Evolutionary conservation across 2,888 invertebrate genomes (phyloP).

Genomic region (Limenitis camilla): DNA sequence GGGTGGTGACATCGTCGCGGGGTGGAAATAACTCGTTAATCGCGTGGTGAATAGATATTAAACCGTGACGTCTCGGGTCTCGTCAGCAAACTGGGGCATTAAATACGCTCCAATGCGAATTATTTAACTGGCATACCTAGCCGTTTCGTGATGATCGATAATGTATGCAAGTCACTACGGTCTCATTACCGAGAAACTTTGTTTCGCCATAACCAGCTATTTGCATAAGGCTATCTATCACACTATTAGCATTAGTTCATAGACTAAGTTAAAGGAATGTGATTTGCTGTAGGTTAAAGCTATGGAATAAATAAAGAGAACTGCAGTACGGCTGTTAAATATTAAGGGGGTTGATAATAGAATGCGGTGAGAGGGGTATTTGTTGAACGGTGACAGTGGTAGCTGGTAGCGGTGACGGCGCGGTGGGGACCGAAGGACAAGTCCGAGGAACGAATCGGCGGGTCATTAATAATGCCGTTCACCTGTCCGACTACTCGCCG

Average conservation of each 20-base stretch:
- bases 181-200: conserved; percentile 45
- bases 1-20: conserved; percentile 45
- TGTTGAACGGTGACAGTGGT: conserved; percentile 7
- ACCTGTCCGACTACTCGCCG: conserved; percentile 45
- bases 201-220: conserved; percentile 35
- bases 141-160: conserved; percentile 48
- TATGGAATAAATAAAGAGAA: conserved; percentile 25
- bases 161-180: conserved; percentile 41
- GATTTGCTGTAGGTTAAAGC: conserved; percentile 31
- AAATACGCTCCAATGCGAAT: conserved; percentile 52
- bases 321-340: conserved; percentile 25
- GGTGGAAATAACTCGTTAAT: conserved; percentile 41
- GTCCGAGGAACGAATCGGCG: conserved; percentile 36
- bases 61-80: conserved; percentile 47
- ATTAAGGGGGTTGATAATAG: conserved; percentile 14
- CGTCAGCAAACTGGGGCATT: conserved; percentile 46
- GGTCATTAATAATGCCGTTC: conserved; percentile 50
- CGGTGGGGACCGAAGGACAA: conserved; percentile 22
- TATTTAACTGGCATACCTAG: conserved; percentile 44
- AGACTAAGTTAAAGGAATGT: conserved; percentile 46
- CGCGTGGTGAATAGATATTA: conserved; percentile 55
- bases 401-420: conserved; percentile 5
- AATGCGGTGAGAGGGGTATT: conserved; percentile 13
- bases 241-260: conserved; percentile 33
- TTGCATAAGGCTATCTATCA: conserved; percentile 52